phyloP scores from a whole-genome alignment of 1,140 invertebrate species.

The Drosophila athabasca region DNA sequence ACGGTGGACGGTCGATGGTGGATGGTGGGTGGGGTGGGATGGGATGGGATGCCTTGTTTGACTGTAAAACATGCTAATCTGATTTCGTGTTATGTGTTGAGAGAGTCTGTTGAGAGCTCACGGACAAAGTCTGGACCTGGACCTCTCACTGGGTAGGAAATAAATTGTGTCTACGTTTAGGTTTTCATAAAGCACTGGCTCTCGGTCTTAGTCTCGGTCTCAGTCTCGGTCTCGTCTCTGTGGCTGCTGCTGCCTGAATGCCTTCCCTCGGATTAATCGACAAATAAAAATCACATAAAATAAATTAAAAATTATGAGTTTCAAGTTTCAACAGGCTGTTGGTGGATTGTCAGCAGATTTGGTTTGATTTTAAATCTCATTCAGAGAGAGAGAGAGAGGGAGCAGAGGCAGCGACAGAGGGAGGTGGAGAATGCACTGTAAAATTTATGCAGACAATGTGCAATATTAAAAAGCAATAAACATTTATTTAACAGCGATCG shows the following conservation, averaged over 20 bases:
- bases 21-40: too few species aligned
- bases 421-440: slow-evolving; percentile 46
- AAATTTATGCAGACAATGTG: slow-evolving; percentile 82
- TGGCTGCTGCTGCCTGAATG: slow-evolving; percentile 28
- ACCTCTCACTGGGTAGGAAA: slow-evolving; percentile 52
- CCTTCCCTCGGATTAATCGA: slow-evolving; percentile 69
- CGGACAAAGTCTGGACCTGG: too few species aligned
- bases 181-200: slow-evolving; percentile 75
- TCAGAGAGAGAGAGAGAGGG: neutral
- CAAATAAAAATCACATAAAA: slow-evolving; percentile 83
- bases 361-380: slow-evolving; percentile 75
- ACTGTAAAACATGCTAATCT: slow-evolving; percentile 80
- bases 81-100: slow-evolving; percentile 81
- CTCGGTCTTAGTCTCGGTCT: slow-evolving; percentile 18
- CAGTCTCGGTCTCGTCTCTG: slow-evolving; percentile 20
- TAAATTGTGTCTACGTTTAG: slow-evolving; percentile 82
- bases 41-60: slow-evolving; percentile 50
- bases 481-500: slow-evolving; percentile 78
- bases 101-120: slow-evolving; percentile 16
- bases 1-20: too few species aligned
- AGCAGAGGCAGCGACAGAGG: slow-evolving; percentile 35
- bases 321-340: slow-evolving; percentile 76
- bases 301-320: slow-evolving; percentile 83
- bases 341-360: slow-evolving; percentile 76
- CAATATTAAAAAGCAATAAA: slow-evolving; percentile 82